Evolutionary conservation across 2,888 invertebrate species (phyloP).

Genomic region (Yponomeuta cagnagella): DNA sequence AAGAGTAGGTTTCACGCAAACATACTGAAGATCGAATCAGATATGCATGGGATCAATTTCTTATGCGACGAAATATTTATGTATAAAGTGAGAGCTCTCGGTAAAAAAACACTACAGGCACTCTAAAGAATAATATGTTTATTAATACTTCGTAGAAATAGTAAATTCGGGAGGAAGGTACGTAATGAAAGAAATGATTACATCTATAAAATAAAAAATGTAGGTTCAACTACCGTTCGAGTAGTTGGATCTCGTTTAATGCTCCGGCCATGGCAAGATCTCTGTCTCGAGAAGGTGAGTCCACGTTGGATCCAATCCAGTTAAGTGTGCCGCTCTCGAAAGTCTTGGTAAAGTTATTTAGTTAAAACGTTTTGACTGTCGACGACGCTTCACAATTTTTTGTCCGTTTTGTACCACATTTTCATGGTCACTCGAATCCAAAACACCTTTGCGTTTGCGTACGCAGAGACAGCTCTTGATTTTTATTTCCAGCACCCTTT

Average conservation of each 20-base stretch:
- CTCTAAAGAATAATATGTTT: background rate
- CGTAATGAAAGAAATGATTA: background rate
- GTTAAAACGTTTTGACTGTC: conserved; percentile 63
- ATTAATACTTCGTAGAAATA: background rate
- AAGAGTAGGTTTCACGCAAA: conserved; percentile 61
- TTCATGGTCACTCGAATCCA: background rate
- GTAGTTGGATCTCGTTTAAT: background rate
- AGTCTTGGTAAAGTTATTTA: conserved; percentile 56
- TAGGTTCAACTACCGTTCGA: background rate
- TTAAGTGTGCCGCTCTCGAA: conserved; percentile 52
- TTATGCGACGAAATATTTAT: conserved; percentile 53
- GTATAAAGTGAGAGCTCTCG: conserved; percentile 43
- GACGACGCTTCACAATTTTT: conserved; percentile 35
- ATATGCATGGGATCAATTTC: conserved; percentile 66
- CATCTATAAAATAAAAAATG: background rate
- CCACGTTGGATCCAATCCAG: conserved; percentile 64
- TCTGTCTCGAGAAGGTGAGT: conserved; percentile 22
- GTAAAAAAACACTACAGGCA: background rate
- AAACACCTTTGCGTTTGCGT: background rate
- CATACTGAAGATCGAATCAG: conserved; percentile 64
- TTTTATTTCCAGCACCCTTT: background rate
- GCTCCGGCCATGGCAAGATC: background rate
- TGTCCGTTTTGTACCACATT: conserved; percentile 18
- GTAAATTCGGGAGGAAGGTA: background rate
- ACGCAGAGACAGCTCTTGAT: background rate